phyloP scores from a whole-genome alignment of 2,797 vertebrate genomes.

The Pithecia hirsuta region DNA sequence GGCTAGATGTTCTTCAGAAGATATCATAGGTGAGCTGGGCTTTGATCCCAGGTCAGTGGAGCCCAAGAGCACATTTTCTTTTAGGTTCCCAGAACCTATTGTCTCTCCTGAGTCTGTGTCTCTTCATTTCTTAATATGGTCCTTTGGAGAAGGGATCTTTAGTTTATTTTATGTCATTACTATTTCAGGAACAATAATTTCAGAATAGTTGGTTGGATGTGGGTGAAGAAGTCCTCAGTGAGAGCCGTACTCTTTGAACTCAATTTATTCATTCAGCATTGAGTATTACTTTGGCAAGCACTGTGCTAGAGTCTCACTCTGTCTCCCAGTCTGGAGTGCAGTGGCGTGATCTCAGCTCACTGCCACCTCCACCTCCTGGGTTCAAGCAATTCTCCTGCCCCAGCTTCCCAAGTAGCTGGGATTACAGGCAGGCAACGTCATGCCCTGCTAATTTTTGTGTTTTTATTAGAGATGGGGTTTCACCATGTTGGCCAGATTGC shows the following conservation, averaged over 20 bases:
- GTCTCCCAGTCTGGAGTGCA: background rate
- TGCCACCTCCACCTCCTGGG: background rate
- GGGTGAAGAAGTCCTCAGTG: background rate
- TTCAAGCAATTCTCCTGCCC: background rate
- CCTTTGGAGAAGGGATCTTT: background rate
- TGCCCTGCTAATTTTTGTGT: background rate
- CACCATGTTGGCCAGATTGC: background rate
- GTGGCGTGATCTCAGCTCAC: background rate
- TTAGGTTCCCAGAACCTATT: background rate
- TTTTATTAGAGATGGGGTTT: background rate
- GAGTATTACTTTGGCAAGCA: background rate
- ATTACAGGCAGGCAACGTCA: background rate
- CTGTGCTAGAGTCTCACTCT: background rate
- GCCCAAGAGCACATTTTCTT: background rate
- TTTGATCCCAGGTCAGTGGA: background rate
- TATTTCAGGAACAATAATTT: background rate
- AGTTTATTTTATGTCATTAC: background rate
- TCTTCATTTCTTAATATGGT: background rate
- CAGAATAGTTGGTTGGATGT: background rate
- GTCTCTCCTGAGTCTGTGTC: background rate
- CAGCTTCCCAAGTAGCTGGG: background rate
- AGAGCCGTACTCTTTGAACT: background rate
- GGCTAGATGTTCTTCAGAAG: background rate
- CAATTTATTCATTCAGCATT: background rate
- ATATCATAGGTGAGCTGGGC: background rate